Percentiles rank a stretch among this genome's conserved stretches.
These are phyloP conservation scores for Apogon talboti DNA, from an alignment of 2,797 vertebrate genomes.

Conservation along the genomic window DNA sequence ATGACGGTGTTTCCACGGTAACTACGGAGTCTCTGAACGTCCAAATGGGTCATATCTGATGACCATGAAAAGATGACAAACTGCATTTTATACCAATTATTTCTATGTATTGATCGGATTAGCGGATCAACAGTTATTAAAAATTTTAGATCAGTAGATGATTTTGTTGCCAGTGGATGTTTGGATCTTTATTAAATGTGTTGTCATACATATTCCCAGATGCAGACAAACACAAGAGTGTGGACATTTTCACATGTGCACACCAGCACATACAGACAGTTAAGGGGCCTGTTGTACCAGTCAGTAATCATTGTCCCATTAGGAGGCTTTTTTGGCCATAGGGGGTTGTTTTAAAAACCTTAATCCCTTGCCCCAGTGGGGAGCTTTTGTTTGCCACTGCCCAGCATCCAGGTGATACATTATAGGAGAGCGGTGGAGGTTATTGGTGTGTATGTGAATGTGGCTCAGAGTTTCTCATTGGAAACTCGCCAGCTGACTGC, in stretches of 20 bases:
- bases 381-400: slow-evolving; percentile 60
- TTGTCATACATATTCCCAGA: slow-evolving; percentile 10
- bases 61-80: too few species aligned
- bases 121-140: too few species aligned
- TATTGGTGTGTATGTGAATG: slow-evolving; percentile 41
- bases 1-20: too few species aligned
- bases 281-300: slow-evolving; percentile 45
- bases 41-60: too few species aligned
- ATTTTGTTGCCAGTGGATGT: too few species aligned
- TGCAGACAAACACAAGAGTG: slow-evolving; percentile 2
- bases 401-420: slow-evolving; percentile 75
- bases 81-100: too few species aligned
- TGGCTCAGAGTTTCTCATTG: slow-evolving; percentile 62
- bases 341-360: slow-evolving; percentile 71
- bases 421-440: slow-evolving; percentile 54
- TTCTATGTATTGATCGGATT: too few species aligned
- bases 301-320: slow-evolving; percentile 71
- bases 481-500: slow-evolving; percentile 74
- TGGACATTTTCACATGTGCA: slow-evolving; percentile 46
- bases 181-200: too few species aligned
- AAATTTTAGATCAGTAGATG: too few species aligned
- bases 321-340: slow-evolving; percentile 64
- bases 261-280: slow-evolving; percentile 30
- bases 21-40: too few species aligned
- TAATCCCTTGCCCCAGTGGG: slow-evolving; percentile 74